Evolutionary conservation across 2,888 invertebrate genomes (phyloP).

Genomic region (Eupithecia pulchellata): DNA sequence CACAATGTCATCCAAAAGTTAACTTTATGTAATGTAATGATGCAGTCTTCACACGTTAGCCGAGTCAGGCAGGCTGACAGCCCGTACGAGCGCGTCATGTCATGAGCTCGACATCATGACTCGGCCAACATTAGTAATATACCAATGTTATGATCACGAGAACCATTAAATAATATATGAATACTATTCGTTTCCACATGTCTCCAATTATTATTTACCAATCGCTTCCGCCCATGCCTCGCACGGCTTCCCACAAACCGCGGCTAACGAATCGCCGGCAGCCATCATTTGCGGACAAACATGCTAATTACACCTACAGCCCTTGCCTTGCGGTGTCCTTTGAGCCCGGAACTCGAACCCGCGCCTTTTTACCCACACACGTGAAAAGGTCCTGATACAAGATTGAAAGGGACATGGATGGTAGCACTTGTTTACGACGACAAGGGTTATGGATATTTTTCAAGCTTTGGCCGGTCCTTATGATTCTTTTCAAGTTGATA

Average conservation of each 20-base stretch:
- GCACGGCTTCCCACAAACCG: constrained; percentile 24
- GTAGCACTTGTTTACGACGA: neutral
- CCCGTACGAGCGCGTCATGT: neutral
- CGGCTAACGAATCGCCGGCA: constrained; percentile 41
- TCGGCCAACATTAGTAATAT: neutral
- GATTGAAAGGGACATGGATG: neutral
- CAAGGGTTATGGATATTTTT: neutral
- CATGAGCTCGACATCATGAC: neutral
- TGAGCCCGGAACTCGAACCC: constrained; percentile 18
- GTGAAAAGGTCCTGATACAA: constrained; percentile 10
- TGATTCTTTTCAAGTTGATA: neutral
- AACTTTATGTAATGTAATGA: neutral
- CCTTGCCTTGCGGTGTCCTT: constrained; percentile 30
- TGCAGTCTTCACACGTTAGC: neutral
- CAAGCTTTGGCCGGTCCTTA: neutral
- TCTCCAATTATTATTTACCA: neutral
- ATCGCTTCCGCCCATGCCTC: neutral
- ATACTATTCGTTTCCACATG: neutral
- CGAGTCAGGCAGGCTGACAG: neutral
- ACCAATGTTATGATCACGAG: neutral
- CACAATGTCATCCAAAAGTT: neutral
- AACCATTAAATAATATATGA: neutral
- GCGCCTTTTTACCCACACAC: constrained; percentile 18
- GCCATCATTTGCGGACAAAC: constrained; percentile 41
- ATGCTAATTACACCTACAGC: constrained; percentile 44